Evolutionary conservation across 2,113 vertebrate genomes (phyloP).

Genomic region (Crotalus helleri): DNA sequence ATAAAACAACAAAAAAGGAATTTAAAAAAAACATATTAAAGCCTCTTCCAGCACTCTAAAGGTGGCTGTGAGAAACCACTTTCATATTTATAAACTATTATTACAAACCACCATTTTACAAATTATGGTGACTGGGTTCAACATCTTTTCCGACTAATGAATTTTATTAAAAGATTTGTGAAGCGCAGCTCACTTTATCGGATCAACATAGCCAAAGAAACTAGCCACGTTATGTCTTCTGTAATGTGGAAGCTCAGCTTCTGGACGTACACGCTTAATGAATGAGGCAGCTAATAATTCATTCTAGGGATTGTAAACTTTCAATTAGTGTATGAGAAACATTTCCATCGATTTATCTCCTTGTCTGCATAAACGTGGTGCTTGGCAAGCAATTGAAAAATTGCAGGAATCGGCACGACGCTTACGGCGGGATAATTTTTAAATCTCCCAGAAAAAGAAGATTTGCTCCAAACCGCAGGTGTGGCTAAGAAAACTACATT

Average conservation of each 20-base stretch:
- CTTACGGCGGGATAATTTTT: neutral
- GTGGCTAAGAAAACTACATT: neutral
- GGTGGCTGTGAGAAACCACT: too few relatives aligned
- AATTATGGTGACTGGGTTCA: too few relatives aligned
- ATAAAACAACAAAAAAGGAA: too few relatives aligned
- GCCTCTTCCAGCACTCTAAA: too few relatives aligned
- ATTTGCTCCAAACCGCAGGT: neutral
- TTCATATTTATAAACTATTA: too few relatives aligned
- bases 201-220: neutral
- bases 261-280: neutral
- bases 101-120: too few relatives aligned
- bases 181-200: neutral
- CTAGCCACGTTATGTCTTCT: neutral
- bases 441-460: neutral
- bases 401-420: neutral
- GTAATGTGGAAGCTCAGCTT: neutral
- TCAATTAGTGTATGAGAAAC: neutral
- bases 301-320: neutral
- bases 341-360: neutral
- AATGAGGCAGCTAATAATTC: neutral
- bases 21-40: too few relatives aligned
- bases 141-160: neutral
- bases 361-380: neutral
- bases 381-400: neutral
- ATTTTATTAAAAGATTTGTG: neutral